These are phyloP conservation scores for Nothobranchius kuhntae DNA, from an alignment of 2,113 vertebrate genomes.

Conservation along the genomic window DNA sequence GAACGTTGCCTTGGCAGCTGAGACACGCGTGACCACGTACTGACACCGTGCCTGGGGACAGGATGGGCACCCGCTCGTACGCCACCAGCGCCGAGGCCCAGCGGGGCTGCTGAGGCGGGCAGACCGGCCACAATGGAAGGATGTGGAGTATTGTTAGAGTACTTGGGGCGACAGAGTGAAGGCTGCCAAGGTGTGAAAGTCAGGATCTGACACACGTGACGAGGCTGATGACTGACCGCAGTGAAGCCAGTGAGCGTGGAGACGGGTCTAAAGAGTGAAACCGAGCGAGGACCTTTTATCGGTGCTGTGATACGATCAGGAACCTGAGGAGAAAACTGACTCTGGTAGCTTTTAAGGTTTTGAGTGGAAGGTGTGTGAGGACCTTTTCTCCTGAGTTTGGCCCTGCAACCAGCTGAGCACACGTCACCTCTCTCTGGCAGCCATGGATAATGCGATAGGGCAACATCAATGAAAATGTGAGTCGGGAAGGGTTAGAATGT, in stretches of 20 bases:
- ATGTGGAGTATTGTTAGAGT: conserved; percentile 73
- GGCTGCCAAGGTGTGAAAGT: conserved; percentile 42
- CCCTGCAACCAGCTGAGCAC: conserved; percentile 30
- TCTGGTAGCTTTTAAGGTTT: not conserved
- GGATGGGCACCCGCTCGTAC: conserved; percentile 60
- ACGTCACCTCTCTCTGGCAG: conserved; percentile 39
- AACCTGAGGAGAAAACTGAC: conserved; percentile 24
- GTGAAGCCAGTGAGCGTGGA: conserved; percentile 26
- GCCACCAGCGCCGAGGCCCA: conserved; percentile 25
- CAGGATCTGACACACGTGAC: conserved; percentile 60
- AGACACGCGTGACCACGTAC: conserved; percentile 58
- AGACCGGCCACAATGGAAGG: conserved; percentile 72
- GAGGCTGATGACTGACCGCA: conserved; percentile 59
- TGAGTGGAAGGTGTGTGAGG: too few relatives aligned
- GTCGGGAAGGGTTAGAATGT: conserved; percentile 49
- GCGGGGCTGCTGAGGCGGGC: conserved; percentile 37
- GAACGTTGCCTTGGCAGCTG: conserved; percentile 6
- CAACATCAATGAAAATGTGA: conserved; percentile 60
- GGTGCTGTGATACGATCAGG: conserved; percentile 29
- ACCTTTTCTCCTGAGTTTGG: not conserved
- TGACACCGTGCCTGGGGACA: conserved; percentile 49
- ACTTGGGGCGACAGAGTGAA: conserved; percentile 26
- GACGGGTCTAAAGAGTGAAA: conserved; percentile 19
- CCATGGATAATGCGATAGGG: conserved; percentile 50
- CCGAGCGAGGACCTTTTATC: conserved; percentile 7